A percentile compares a stretch with the other conserved stretches of the same genome.
Conservation (phyloP, 1,140 invertebrate genomes). For the Stegodyphus mimosarum region DNA sequence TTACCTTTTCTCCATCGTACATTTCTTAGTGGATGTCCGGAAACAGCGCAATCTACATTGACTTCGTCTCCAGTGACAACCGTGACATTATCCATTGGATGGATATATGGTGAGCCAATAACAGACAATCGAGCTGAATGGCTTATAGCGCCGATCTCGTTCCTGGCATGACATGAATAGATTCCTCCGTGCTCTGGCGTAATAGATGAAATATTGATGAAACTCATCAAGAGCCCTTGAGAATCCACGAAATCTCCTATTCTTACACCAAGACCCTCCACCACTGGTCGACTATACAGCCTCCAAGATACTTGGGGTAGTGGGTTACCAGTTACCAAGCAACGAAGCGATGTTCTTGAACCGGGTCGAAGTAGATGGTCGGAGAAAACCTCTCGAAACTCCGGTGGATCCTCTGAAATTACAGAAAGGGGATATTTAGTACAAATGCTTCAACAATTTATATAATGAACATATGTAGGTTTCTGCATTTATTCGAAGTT, state of each 20-base stretch:
- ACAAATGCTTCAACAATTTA: no score
- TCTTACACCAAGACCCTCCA: slow-evolving; percentile 60
- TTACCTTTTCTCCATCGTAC: slow-evolving; percentile 72
- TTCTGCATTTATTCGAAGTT: no score
- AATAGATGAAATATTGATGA: slow-evolving; percentile 70
- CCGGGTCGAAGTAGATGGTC: slow-evolving; percentile 90
- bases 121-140: slow-evolving; percentile 57
- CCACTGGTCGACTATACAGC: slow-evolving; percentile 66
- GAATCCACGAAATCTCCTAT: slow-evolving; percentile 65
- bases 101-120: slow-evolving; percentile 68
- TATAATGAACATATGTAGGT: no score
- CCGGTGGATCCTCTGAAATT: slow-evolving; percentile 67
- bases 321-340: slow-evolving; percentile 90
- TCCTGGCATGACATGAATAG: slow-evolving; percentile 60
- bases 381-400: slow-evolving; percentile 75
- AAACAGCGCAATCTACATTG: slow-evolving; percentile 69
- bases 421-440: background rate
- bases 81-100: slow-evolving; percentile 68
- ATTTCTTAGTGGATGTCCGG: slow-evolving; percentile 71
- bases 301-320: slow-evolving; percentile 74
- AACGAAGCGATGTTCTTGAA: slow-evolving; percentile 87
- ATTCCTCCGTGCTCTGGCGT: slow-evolving; percentile 69
- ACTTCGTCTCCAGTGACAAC: slow-evolving; percentile 69
- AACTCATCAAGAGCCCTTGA: slow-evolving; percentile 67
- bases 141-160: slow-evolving; percentile 59